Evolutionary conservation across 1,140 invertebrate species (phyloP), one percentile per base, ranked within the genome.

Genomic region (Magallana ariakensis): DNA sequence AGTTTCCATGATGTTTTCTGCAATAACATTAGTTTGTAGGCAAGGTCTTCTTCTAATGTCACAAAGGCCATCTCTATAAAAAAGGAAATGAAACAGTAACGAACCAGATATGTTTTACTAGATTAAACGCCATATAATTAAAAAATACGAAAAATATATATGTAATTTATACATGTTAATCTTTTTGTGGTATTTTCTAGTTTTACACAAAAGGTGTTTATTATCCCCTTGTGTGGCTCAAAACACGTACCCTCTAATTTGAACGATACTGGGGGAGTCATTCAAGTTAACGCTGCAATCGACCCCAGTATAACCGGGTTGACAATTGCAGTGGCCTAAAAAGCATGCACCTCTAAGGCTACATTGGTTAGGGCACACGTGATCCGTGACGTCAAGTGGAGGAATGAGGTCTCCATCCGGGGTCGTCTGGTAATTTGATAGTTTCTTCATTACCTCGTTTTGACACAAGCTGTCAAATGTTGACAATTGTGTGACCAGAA

Each of bases 291-390:
- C 87, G 5, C 87, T 83, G 26, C 90, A 90, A 80, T 90, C 88
- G 13, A 83, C 53, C 10, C 83, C 70, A 15, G 87, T 87, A 84
- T 84, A 90, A 8, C 87, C 87, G 16, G 55, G n/a, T n/a, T 89
- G 33, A 84, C 90, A 90, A 2, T 80, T 22, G 54, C 90, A 90
- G 7, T 33, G 56, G 19, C 90, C 90, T 4, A 81, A 55, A 13
- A 83, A n/a, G 85, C 90, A 90, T 33, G 56, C 81, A 0, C 90
- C 90, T 22, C 56, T 83, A 46, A 82, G 13, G 53, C 85, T 87
- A 55, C 90, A 90, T 57, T 89, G 87, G 56, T 89, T 88, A 10
- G 87, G 90, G 87, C 90, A 90, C 15, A 83, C 70, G 6, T 56
- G 46, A n/a, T 19, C 75, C 5, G 85, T 87, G 8, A 87, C 80